These are phyloP conservation scores for Orius laevigatus DNA, from an alignment of 1,140 invertebrate species.

Conservation along the genomic window DNA sequence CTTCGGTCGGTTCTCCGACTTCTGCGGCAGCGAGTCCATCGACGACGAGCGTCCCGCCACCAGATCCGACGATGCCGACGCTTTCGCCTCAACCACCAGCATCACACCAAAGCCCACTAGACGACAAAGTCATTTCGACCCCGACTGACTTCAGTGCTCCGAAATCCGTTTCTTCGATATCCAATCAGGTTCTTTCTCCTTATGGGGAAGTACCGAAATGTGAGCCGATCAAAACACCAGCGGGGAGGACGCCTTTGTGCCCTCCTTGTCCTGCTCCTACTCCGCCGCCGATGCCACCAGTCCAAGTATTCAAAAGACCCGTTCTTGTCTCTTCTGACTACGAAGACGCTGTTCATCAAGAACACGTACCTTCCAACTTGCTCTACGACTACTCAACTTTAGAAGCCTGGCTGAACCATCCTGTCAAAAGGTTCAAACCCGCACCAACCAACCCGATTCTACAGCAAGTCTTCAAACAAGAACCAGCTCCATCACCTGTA, in stretches of 20 bases:
- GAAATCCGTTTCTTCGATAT: slow-evolving; percentile 38
- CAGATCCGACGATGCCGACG: slow-evolving; percentile 58
- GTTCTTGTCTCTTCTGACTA: slow-evolving; percentile 51
- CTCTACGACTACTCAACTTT: slow-evolving; percentile 77
- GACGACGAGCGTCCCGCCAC: slow-evolving; percentile 52
- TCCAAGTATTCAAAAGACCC: slow-evolving; percentile 43
- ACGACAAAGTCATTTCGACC: slow-evolving; percentile 27
- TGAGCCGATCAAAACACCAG: slow-evolving; percentile 17
- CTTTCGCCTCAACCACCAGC: slow-evolving; percentile 32
- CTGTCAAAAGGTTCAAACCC: slow-evolving; percentile 68
- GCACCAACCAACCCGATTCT: slow-evolving; percentile 36
- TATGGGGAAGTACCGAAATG: slow-evolving; percentile 18
- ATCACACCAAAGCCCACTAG: slow-evolving; percentile 33
- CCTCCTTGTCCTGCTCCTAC: slow-evolving; percentile 18
- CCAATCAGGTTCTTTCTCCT: slow-evolving; percentile 29
- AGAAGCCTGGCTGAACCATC: slow-evolving; percentile 74
- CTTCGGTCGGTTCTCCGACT: slow-evolving; percentile 52
- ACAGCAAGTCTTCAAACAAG: slow-evolving; percentile 19
- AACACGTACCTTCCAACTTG: slow-evolving; percentile 60
- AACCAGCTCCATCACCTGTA: slow-evolving; percentile 12
- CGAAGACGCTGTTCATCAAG: slow-evolving; percentile 53
- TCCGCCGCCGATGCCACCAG: slow-evolving; percentile 18
- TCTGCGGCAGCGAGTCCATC: slow-evolving; percentile 59
- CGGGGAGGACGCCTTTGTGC: slow-evolving; percentile 11
- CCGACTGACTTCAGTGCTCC: slow-evolving; percentile 31